Evolutionary conservation across 2,888 invertebrate genomes (phyloP).

Genomic region (Nomada ruficornis): DNA sequence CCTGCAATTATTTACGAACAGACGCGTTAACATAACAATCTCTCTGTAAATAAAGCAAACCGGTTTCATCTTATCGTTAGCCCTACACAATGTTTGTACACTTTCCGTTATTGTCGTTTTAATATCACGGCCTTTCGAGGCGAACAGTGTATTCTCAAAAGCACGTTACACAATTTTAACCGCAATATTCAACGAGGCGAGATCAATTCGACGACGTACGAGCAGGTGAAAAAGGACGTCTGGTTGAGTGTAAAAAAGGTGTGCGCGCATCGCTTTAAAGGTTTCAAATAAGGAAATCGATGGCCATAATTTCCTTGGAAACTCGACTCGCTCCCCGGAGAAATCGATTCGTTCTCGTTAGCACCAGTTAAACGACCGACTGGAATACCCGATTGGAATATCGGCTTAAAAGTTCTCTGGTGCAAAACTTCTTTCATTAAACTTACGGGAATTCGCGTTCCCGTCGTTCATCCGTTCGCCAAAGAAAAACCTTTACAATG

Average conservation of each 20-base stretch:
- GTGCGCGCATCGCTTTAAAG: slow-evolving; percentile 21
- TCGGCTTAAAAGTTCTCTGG: slow-evolving; percentile 64
- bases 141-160: too few species aligned
- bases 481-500: slow-evolving; percentile 11
- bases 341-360: slow-evolving; percentile 70
- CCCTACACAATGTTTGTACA: neutral
- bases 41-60: too few species aligned
- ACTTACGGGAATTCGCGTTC: slow-evolving; percentile 55
- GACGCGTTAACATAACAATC: slow-evolving; percentile 13
- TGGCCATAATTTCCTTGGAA: slow-evolving; percentile 52
- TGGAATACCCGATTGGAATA: slow-evolving; percentile 59
- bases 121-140: too few species aligned
- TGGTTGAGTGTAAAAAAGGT: neutral
- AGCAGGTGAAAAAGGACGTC: neutral
- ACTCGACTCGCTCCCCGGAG: slow-evolving; percentile 22
- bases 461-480: neutral
- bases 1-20: neutral
- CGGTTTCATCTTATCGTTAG: neutral
- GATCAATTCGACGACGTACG: neutral
- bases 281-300: slow-evolving; percentile 31
- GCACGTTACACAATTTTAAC: neutral
- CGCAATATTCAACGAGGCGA: neutral
- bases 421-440: slow-evolving; percentile 70
- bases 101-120: neutral
- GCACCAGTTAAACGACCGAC: slow-evolving; percentile 56